phyloP scores from a whole-genome alignment of 2,113 vertebrate species.

The Anarhynchus alexandrinus region DNA sequence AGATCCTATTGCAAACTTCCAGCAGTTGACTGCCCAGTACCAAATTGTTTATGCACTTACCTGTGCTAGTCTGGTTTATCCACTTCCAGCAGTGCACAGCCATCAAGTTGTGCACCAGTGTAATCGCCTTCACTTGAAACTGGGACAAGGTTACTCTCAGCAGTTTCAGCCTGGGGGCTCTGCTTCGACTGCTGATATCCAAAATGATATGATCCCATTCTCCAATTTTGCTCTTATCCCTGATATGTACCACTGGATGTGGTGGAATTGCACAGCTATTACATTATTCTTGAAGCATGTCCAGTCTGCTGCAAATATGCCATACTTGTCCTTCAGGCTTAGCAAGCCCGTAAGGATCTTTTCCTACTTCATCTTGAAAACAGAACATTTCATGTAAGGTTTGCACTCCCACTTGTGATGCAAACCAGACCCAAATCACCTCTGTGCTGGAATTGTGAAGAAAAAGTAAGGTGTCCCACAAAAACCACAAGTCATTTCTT shows the following conservation, averaged over 20 bases:
- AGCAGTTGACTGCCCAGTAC: not conserved
- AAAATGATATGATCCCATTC: not conserved
- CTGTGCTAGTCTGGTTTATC: not conserved
- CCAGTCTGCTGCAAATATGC: not conserved
- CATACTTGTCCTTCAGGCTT: not conserved
- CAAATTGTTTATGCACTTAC: not conserved
- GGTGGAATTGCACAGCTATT: not conserved
- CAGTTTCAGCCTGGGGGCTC: not conserved
- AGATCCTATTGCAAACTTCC: not conserved
- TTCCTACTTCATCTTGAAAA: not conserved
- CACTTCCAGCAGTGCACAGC: not conserved
- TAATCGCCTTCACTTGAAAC: not conserved
- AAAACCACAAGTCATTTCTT: not conserved
- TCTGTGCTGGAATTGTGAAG: not conserved
- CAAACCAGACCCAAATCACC: not conserved
- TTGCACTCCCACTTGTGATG: not conserved
- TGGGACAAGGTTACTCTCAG: not conserved
- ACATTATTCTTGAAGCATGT: not conserved
- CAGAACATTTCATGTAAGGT: not conserved
- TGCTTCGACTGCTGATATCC: not conserved
- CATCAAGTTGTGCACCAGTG: not conserved
- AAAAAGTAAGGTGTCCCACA: not conserved
- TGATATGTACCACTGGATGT: not conserved
- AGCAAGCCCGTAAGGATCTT: not conserved
- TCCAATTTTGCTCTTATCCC: not conserved